phyloP scores from a whole-genome alignment of 2,888 invertebrate species.

The Augiades crinisus region DNA sequence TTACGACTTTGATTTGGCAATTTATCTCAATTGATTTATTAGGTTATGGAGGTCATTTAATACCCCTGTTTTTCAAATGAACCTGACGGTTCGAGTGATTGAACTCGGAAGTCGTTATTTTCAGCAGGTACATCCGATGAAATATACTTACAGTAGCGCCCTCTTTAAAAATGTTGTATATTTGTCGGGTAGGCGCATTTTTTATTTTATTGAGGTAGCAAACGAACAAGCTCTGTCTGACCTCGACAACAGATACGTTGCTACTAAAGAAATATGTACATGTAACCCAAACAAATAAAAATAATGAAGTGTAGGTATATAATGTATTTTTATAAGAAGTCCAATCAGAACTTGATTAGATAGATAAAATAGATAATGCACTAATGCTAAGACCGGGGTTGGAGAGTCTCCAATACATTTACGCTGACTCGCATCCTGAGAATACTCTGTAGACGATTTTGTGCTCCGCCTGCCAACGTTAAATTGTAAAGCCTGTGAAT shows the following conservation, averaged over 20 bases:
- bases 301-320: too few relatives aligned
- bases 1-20: slow-evolving; percentile 27
- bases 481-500: not conserved
- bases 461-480: slow-evolving; percentile 12
- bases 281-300: too few relatives aligned
- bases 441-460: not conserved
- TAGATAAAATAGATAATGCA: slow-evolving; percentile 5
- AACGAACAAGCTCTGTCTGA: too few relatives aligned
- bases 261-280: not conserved
- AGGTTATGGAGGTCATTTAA: slow-evolving; percentile 22
- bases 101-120: not conserved
- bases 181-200: too few relatives aligned
- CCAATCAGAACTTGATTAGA: slow-evolving; percentile 14
- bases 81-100: not conserved
- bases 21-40: slow-evolving; percentile 28
- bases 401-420: slow-evolving; percentile 15
- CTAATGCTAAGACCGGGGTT: not conserved
- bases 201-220: too few relatives aligned
- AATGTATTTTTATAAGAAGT: not conserved
- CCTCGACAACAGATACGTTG: too few relatives aligned
- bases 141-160: too few relatives aligned
- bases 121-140: too few relatives aligned
- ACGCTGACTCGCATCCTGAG: slow-evolving; percentile 12
- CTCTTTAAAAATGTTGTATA: too few relatives aligned
- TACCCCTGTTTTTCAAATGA: slow-evolving; percentile 22